Evolutionary conservation across 2,797 vertebrate species (phyloP), one percentile per base, ranked within the genome.

Genomic region (Danio kyathit): DNA sequence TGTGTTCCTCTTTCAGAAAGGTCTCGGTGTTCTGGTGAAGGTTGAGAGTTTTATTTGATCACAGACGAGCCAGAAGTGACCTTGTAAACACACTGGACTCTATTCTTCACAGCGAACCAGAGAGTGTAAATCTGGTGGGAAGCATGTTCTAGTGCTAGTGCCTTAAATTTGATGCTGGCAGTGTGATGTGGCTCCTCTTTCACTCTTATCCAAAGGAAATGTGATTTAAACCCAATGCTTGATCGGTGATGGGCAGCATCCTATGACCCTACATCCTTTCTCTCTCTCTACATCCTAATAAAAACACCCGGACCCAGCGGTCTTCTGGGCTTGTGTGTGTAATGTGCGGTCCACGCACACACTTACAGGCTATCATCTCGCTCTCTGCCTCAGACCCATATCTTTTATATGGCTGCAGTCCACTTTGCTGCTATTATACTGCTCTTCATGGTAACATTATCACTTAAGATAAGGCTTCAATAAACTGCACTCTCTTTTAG

Each of bases 401-500:
- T 84, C 75, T 90, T 88, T 90, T 86, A 88, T 84, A 89, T 85
- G 86, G 76, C 66, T 64, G 84, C 60, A 66, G 83, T 90, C 87
- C 87, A 89, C 89, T 91, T 87, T 89, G 88, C 87, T 44, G 59
- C 93, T 91, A 92, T 90, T 90, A 91, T 86, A 87, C 80, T 69
- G 87, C 87, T 88, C 90, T 91, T 87, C 89, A 81, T 88, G 85
- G 90, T 90, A 92, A 93, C 91, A 93, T 93, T 91, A 93, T 93
- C 89, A 70, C 93, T 94, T 91, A 88, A 91, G 91, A 94, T 92
- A 91, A 92, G 91, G 88, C 90, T 89, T 90, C 91, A 91, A 91
- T 93, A 91, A 93, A 92, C 89, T 89, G 88, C 56, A 84, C 90
- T 92, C 82, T 90, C 91, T 94, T 93, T 92, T 92, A 93, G 80